Evolutionary conservation across 1,140 invertebrate species (phyloP), one percentile per base, ranked within the genome.

Genomic region (Acyrthosiphon pisum): DNA sequence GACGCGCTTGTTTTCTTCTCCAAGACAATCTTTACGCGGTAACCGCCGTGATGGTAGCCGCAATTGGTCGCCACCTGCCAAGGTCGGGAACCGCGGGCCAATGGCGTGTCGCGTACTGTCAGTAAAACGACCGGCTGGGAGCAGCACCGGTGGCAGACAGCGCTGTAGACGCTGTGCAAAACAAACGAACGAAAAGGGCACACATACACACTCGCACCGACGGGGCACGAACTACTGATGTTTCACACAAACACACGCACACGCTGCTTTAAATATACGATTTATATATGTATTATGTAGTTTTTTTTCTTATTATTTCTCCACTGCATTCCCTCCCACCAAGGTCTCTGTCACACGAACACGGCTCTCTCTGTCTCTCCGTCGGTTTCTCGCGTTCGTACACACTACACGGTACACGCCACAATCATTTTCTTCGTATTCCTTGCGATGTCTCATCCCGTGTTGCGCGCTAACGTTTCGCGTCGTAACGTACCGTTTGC

Each of bases 401-500:
- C 37, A 60, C 30, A 30, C 48, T 44, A 86, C 41, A 46, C 23
- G 3, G 37, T 37, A 91, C 68, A 93, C 81, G 48, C 91, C 41
- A 50, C 48, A 22, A 83, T 93, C 81, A 84, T 84, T 91, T 83
- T 93, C 35, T 53, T 83, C 68, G 37, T 84, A 84, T 37, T n/a
- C 35, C 11, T 37, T 93, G 91, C 91, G 81, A 93, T 93, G 91
- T 84, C 60, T 86, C 23, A 41, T 41, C 48, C 26, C 81, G 91
- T 86, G 91, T 83, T 41, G 81, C n/a, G 91, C 44, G 11, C 48
- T 26, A 18, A 44, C 91, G 91, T 93, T 1, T 86, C 91, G 91
- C 91, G 91, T 83, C n/a, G n/a, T 35, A 92, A 81, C 91, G 35
- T 56, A 81, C 23, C 81, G 91, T 93, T 56, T 50, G 81, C 23